These are phyloP conservation scores for Stegophylla sp. DNA, from an alignment of 2,888 invertebrate species.

Conservation along the genomic window DNA sequence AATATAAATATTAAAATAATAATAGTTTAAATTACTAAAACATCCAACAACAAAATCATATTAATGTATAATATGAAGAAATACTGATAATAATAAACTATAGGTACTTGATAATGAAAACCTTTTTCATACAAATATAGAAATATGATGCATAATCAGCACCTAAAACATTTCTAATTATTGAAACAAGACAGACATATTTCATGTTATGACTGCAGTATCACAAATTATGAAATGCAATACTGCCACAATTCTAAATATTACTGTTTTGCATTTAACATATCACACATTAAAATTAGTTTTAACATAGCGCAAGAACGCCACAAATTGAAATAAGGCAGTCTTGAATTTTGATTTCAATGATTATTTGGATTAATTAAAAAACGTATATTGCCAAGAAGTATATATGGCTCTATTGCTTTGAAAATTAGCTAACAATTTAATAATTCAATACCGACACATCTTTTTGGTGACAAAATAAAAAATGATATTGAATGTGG, in stretches of 20 bases:
- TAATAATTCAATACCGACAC: neutral
- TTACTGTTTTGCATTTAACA: neutral
- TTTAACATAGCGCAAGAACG: neutral
- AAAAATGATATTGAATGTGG: neutral
- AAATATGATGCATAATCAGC: no score
- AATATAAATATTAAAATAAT: no score
- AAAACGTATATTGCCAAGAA: neutral
- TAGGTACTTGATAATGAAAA: no score
- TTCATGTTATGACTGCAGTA: no score
- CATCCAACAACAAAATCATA: no score
- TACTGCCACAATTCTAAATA: neutral
- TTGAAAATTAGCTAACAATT: neutral
- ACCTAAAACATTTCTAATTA: no score
- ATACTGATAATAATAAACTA: no score
- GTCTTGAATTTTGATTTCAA: neutral
- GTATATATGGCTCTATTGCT: constrained; percentile 2
- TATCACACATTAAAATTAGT: neutral
- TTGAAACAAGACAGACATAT: no score
- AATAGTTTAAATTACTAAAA: no score
- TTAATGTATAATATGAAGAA: no score
- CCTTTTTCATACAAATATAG: no score
- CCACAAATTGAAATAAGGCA: neutral
- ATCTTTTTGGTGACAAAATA: neutral
- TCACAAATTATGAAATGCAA: no score
- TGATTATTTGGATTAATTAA: neutral